Evolutionary conservation across 92 coral and sea anemone species (phyloP), one percentile per base, ranked within the genome.

Genomic region (Epizoanthus fatuus): DNA sequence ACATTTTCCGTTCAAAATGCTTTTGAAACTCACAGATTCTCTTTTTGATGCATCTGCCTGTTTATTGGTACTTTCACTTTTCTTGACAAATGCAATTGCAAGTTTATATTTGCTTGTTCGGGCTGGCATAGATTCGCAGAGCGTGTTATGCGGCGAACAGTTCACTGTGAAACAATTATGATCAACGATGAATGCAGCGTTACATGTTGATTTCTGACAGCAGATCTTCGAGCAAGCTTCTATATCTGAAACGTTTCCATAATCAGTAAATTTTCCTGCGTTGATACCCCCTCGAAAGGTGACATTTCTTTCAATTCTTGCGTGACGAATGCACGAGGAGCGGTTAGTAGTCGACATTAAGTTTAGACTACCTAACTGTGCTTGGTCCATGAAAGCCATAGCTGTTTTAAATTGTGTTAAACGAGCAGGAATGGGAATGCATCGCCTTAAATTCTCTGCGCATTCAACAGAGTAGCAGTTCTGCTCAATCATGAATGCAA

Each of bases 91-190:
- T 45, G 81, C 65, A 14, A 77, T 59, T 60, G 56, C 65, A 77
- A 77, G 93, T 38, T 78, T 89, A 83, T 91, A 97, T 64, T 88
- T 94, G 56, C 59, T 86, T 19, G 94, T 95, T 56, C 91, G 90
- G 17, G 88, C 95, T 73, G 99, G 99, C n/a, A 93, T 93, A 65
- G 95, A 81, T 56, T 75, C 81, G 64, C 99, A 97, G n/a, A 86
- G 88, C 9, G 40, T 83, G n/a, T 86, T 80, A 84, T 87, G 59
- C 22, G 69, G 69, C 12, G 86, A 93, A 67, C 99, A 97, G 49
- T 85, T 66, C 7, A 95, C 98, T 54, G 96, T 79, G 65, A 87
- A 95, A 88, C 99, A 97, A 38, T 87, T 89, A 42, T 66, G 81
- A 51, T 80, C 84, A 16, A 93, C 88, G 63, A 73, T 83, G 58